Evolutionary conservation across 2,888 invertebrate species (phyloP).

Genomic region (Tetheella fluctuosa): DNA sequence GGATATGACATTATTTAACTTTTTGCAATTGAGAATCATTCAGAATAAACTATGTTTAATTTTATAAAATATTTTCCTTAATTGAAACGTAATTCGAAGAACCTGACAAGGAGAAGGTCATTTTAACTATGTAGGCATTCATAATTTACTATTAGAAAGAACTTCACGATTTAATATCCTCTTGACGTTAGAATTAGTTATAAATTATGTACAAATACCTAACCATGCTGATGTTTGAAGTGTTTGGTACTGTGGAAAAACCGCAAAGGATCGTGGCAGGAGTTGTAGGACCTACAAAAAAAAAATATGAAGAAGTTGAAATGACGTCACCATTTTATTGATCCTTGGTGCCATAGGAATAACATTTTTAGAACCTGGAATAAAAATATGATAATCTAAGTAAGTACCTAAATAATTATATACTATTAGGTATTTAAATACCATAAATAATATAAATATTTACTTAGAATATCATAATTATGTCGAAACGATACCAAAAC

Average conservation of each 20-base stretch:
- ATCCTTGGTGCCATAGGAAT: too few species aligned
- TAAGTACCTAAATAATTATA: too few species aligned
- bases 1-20: slow-evolving; percentile 29
- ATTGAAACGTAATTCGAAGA: slow-evolving; percentile 42
- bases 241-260: neutral
- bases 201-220: neutral
- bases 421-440: too few species aligned
- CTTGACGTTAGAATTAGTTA: neutral
- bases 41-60: too few species aligned
- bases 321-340: too few species aligned
- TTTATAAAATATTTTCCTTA: slow-evolving; percentile 37
- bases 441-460: too few species aligned
- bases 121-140: slow-evolving; percentile 9
- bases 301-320: too few species aligned
- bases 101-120: slow-evolving; percentile 43
- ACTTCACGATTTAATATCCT: slow-evolving; percentile 20
- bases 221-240: neutral
- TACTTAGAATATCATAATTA: too few species aligned
- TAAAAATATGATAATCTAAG: too few species aligned
- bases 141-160: slow-evolving; percentile 25
- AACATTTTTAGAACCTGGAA: too few species aligned
- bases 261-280: neutral
- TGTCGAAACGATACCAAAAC: too few species aligned
- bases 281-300: neutral
- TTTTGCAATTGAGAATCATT: too few species aligned